Conservation (phyloP, 2,888 invertebrate genomes). For the Pristionchus entomophagus region DNA sequence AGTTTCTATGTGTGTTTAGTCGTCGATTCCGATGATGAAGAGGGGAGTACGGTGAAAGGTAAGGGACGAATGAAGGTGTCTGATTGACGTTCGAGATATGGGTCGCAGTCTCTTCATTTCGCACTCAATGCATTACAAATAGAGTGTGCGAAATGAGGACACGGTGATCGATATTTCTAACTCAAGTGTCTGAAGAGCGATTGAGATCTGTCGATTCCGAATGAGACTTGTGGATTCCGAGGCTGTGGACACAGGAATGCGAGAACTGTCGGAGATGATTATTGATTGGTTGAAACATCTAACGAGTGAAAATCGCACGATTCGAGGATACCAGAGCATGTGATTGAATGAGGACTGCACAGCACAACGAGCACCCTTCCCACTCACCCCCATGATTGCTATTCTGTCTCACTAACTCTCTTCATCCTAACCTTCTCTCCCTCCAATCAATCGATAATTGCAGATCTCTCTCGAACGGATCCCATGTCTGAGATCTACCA, state of each 20-base stretch:
- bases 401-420: neutral
- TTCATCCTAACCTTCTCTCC: neutral
- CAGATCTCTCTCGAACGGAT: conserved; percentile 91
- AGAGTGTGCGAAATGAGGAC: too few relatives aligned
- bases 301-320: neutral
- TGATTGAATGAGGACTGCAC: neutral
- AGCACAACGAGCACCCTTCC: neutral
- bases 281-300: neutral
- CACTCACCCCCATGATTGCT: neutral
- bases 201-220: neutral
- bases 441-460: conserved; percentile 50
- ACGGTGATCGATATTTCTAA: too few relatives aligned
- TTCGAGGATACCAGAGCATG: neutral
- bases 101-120: too few relatives aligned
- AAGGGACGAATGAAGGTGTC: neutral
- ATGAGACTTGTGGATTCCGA: neutral
- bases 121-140: too few relatives aligned
- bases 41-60: conserved; percentile 31
- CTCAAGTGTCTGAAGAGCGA: too few relatives aligned
- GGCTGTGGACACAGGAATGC: neutral
- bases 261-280: neutral
- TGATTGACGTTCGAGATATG: neutral
- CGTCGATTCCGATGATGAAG: conserved; percentile 36
- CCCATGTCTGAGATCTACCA: conserved; percentile 88
- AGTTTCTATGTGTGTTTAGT: conserved; percentile 33